Evolutionary conservation across 1,140 invertebrate genomes (phyloP).

Genomic region (Camponotus floridanus): DNA sequence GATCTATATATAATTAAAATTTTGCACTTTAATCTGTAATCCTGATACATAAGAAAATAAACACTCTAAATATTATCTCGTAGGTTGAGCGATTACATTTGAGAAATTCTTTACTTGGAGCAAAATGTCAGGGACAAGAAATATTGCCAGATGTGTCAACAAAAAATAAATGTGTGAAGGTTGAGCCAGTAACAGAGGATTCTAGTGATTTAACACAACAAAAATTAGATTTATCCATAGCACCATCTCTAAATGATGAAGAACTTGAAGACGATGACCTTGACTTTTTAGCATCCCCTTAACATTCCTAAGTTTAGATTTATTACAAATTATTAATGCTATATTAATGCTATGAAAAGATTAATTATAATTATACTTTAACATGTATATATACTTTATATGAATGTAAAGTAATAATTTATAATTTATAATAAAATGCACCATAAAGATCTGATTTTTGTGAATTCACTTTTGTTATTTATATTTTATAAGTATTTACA

Average conservation of each 20-base stretch:
- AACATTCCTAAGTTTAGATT: not conserved
- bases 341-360: not conserved
- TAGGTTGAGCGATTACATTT: slow-evolving; percentile 83
- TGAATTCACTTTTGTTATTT: slow-evolving; percentile 20
- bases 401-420: slow-evolving; percentile 4
- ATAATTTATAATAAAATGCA: slow-evolving; percentile 6
- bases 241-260: slow-evolving; percentile 4
- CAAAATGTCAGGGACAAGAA: not conserved
- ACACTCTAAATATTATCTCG: slow-evolving; percentile 12
- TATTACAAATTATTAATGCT: not conserved
- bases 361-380: not conserved
- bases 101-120: slow-evolving; percentile 62
- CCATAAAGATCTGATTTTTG: not conserved
- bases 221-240: slow-evolving; percentile 63
- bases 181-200: not conserved
- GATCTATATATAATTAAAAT: not conserved
- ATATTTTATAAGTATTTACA: slow-evolving; percentile 52
- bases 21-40: not conserved
- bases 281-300: not conserved
- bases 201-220: not conserved
- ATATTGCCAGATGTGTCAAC: not conserved
- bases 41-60: not conserved
- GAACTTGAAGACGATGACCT: slow-evolving; percentile 78
- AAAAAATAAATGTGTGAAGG: not conserved
- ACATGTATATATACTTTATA: not conserved